phyloP scores from a whole-genome alignment of 92 coral and sea anemone genomes.

The Phenganax subtilis region DNA sequence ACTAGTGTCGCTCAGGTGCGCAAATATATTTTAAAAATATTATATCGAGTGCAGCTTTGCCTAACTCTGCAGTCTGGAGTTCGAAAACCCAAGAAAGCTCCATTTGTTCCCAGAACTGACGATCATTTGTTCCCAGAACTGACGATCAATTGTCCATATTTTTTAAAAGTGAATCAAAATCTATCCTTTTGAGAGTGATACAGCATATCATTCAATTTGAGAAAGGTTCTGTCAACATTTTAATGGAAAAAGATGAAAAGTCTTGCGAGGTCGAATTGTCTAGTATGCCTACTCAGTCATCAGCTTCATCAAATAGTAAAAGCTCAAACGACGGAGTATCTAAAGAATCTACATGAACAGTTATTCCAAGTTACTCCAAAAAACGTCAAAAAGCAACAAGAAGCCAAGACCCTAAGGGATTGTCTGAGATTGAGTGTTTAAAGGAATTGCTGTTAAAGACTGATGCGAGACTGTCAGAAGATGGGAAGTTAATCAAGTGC shows the following conservation, averaged over 20 bases:
- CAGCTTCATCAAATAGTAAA: no score
- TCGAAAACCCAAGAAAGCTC: constrained; percentile 20
- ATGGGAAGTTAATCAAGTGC: neutral
- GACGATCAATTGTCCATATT: constrained; percentile 43
- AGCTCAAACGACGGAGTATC: no score
- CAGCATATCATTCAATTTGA: constrained; percentile 42
- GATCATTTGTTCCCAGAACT: neutral
- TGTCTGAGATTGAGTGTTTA: neutral
- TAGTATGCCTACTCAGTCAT: no score
- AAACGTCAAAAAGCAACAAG: no score
- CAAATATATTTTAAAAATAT: no score
- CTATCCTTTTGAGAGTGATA: constrained; percentile 30
- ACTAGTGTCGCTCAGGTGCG: no score
- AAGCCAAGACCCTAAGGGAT: no score
- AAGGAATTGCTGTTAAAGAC: neutral
- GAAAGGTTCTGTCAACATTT: constrained; percentile 39
- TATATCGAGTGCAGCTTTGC: no score
- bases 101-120: constrained; percentile 34
- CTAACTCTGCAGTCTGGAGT: neutral
- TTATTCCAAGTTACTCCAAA: no score
- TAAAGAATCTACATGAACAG: no score
- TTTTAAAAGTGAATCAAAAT: constrained; percentile 40
- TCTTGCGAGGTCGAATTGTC: no score
- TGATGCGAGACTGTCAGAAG: neutral
- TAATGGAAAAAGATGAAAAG: no score